phyloP scores from a whole-genome alignment of 2,797 vertebrate genomes.

The Gorsachius magnificus region DNA sequence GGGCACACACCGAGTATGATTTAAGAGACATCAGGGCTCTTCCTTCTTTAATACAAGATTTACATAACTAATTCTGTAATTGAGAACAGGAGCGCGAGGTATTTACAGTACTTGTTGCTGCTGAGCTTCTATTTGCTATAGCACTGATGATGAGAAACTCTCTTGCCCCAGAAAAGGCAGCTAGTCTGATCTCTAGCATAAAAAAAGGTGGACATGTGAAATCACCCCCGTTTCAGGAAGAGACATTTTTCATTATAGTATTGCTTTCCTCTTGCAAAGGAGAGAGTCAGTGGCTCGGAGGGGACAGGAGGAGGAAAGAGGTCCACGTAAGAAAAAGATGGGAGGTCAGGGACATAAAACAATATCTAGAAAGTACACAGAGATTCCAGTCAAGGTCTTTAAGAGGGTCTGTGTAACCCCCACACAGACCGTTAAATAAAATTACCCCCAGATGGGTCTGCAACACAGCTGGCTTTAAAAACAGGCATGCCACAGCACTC shows the following conservation, averaged over 20 bases:
- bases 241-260: not conserved
- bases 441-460: slow-evolving; percentile 24
- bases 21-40: slow-evolving; percentile 24
- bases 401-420: not conserved
- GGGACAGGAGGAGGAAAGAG: not conserved
- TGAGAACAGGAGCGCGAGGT: slow-evolving; percentile 34
- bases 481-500: not conserved
- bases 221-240: not conserved
- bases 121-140: slow-evolving; percentile 2
- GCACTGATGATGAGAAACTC: not conserved
- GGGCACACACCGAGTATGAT: not conserved
- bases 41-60: slow-evolving; percentile 43
- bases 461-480: slow-evolving; percentile 33
- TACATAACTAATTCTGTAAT: slow-evolving; percentile 58
- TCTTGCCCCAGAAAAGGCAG: not conserved
- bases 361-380: not conserved
- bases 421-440: not conserved
- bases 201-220: not conserved
- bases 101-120: slow-evolving; percentile 20
- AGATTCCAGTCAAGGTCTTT: not conserved
- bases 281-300: not conserved
- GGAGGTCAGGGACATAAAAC: slow-evolving; percentile 19
- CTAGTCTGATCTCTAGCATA: not conserved
- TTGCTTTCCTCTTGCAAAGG: not conserved
- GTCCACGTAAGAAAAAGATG: not conserved